Evolutionary conservation across 2,797 vertebrate species (phyloP).

Genomic region (Protonibea diacanthus): DNA sequence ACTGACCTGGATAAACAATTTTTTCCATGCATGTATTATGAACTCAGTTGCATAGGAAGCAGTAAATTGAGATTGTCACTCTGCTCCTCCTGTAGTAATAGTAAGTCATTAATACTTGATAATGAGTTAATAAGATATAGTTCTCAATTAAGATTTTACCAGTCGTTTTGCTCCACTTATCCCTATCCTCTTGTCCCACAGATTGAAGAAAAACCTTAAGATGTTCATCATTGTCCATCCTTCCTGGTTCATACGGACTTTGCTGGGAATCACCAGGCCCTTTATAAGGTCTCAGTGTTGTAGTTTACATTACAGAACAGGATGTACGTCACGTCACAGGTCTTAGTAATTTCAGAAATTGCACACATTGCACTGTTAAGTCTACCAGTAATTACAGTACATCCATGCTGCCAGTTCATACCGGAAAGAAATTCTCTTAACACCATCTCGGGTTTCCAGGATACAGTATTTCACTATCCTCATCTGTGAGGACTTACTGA

Average conservation of each 20-base stretch:
- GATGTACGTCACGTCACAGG: too few species aligned
- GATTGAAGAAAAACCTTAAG: conserved; percentile 95
- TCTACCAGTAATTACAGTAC: neutral
- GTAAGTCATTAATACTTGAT: neutral
- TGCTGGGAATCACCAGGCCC: conserved; percentile 93
- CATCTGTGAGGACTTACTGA: neutral
- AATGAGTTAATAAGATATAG: neutral
- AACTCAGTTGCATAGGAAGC: neutral
- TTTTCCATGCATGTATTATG: neutral
- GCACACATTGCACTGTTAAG: neutral
- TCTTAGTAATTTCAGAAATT: neutral
- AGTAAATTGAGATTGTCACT: neutral
- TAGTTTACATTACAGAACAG: neutral
- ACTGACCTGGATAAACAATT: neutral
- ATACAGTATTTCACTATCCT: neutral
- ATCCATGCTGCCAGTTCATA: neutral
- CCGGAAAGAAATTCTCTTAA: neutral
- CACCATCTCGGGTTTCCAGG: neutral
- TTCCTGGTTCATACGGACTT: conserved; percentile 95
- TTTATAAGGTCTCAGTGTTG: conserved; percentile 89
- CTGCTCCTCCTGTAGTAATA: neutral
- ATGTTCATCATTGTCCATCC: conserved; percentile 96
- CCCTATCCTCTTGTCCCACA: conserved; percentile 63
- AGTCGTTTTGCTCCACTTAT: neutral
- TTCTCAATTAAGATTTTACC: neutral